Percentiles rank a stretch among this genome's conserved stretches.
Evolutionary conservation across 1,140 invertebrate genomes (phyloP).

Genomic region (Coelopa frigida): DNA sequence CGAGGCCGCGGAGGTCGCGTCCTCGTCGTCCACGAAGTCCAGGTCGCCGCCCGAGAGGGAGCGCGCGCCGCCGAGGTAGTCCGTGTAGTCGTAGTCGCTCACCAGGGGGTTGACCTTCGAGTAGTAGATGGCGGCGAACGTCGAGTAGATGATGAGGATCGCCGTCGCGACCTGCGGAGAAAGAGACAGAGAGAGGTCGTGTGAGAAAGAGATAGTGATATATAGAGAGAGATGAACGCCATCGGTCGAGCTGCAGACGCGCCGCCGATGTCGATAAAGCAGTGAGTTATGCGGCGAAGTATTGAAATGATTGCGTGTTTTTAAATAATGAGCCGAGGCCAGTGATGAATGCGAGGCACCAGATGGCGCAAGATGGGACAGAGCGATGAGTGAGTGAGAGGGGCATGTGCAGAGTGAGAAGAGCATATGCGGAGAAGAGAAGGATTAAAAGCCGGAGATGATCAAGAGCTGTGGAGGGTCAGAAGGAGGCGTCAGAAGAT

Average conservation of each 20-base stretch:
- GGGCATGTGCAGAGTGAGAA: no score
- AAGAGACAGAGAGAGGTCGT: background rate
- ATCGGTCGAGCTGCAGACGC: background rate
- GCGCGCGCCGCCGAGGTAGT: conserved; percentile 54
- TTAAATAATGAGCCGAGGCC: no score
- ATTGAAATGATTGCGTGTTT: no score
- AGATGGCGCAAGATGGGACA: no score
- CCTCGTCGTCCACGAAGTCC: conserved; percentile 35
- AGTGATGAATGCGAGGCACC: no score
- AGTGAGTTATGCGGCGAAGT: background rate
- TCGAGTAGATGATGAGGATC: conserved; percentile 68
- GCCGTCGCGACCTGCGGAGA: conserved; percentile 62
- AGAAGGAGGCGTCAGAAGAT: no score
- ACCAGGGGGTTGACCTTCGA: conserved; percentile 73
- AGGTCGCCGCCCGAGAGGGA: conserved; percentile 48
- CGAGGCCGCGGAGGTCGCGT: background rate
- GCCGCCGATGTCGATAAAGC: no score
- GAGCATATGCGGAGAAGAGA: no score
- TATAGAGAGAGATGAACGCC: no score
- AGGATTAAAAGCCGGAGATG: no score
- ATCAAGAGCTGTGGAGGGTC: no score
- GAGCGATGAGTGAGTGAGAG: no score
- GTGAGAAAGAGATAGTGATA: background rate
- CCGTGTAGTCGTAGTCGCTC: conserved; percentile 64
- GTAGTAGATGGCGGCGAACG: conserved; percentile 75